These are phyloP conservation scores for Oligia strigilis DNA, from an alignment of 2,888 invertebrate species.

Conservation along the genomic window DNA sequence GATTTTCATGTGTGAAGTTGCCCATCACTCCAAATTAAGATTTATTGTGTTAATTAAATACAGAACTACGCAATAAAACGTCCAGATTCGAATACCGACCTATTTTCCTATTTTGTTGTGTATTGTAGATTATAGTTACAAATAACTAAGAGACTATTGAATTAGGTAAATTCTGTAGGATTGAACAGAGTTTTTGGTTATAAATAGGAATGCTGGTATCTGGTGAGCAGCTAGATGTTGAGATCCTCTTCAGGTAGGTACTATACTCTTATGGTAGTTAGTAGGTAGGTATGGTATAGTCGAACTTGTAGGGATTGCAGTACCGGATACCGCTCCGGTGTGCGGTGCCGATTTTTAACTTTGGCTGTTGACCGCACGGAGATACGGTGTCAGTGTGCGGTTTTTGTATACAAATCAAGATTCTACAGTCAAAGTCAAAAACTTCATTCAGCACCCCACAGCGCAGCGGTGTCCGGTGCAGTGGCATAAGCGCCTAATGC, in stretches of 20 bases:
- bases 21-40: constrained; percentile 30
- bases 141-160: not conserved
- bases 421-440: not conserved
- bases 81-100: constrained; percentile 16
- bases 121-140: not conserved
- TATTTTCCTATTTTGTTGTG: constrained; percentile 12
- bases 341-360: not conserved
- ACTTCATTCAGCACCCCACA: not conserved
- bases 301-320: not conserved
- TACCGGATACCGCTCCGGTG: not conserved
- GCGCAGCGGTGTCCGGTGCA: no score
- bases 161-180: not conserved
- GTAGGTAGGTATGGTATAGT: not conserved
- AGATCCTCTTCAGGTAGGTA: not conserved
- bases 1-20: constrained; percentile 15
- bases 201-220: not conserved
- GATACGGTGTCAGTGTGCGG: not conserved
- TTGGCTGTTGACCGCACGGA: not conserved
- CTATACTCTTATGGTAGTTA: not conserved
- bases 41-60: constrained; percentile 29
- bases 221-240: not conserved
- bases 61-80: constrained; percentile 1
- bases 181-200: not conserved
- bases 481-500: no score
- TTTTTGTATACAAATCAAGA: not conserved